Percentiles rank a stretch among this genome's conserved stretches.
phyloP scores from a whole-genome alignment of 2,888 invertebrate species.

The Stenichneumon culpator region DNA sequence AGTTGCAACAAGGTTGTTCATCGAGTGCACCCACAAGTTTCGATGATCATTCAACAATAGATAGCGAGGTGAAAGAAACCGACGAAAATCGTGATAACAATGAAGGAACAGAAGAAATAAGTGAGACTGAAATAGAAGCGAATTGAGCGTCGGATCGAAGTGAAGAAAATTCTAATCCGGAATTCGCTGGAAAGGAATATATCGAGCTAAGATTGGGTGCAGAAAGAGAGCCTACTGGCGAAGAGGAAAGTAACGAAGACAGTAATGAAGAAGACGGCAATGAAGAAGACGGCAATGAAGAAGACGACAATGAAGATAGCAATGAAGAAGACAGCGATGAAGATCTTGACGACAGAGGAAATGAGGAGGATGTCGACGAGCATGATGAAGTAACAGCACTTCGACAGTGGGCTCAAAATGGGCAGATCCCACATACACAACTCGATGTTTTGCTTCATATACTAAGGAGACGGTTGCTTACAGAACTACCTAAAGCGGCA shows the following conservation, averaged over 20 bases:
- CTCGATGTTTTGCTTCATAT: conserved; percentile 9
- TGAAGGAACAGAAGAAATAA: background rate
- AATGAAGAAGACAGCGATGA: background rate
- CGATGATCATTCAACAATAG: too few species aligned
- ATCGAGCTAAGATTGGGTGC: background rate
- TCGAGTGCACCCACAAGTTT: too few species aligned
- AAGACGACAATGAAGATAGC: background rate
- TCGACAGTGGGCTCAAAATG: conserved; percentile 19
- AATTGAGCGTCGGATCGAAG: too few species aligned
- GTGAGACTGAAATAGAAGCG: too few species aligned
- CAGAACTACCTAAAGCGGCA: conserved; percentile 16
- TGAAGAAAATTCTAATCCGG: too few species aligned
- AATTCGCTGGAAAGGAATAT: too few species aligned
- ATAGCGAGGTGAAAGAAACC: background rate
- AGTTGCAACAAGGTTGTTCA: too few species aligned
- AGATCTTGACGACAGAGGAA: conserved; percentile 16
- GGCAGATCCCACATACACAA: background rate
- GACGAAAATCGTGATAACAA: background rate
- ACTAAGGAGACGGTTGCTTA: background rate
- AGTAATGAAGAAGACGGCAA: conserved; percentile 6
- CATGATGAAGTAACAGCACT: conserved; percentile 5
- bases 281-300: background rate
- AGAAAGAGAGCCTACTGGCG: background rate
- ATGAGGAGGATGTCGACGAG: conserved; percentile 9
- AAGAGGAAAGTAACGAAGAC: background rate